Percentiles rank a stretch among this genome's conserved stretches.
These are phyloP conservation scores for Struthio camelus DNA, from an alignment of 2,113 vertebrate genomes.

Conservation along the genomic window DNA sequence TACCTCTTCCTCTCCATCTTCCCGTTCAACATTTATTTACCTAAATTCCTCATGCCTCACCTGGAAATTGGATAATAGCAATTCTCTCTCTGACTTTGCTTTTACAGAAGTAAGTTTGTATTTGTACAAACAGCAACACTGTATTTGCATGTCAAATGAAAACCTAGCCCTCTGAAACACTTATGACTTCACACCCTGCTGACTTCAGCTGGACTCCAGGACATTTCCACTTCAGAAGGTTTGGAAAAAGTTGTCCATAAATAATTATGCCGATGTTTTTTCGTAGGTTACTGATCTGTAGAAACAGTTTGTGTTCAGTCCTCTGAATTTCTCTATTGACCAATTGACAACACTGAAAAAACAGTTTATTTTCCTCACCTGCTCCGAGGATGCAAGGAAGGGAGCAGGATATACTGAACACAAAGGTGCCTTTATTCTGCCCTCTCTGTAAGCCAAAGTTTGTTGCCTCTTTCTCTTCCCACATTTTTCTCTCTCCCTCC, in stretches of 20 bases:
- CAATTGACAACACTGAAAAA: not conserved
- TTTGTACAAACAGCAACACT: not conserved
- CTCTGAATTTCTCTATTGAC: not conserved
- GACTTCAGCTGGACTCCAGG: not conserved
- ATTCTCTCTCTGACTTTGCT: not conserved
- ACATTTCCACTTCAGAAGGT: not conserved
- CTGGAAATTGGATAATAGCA: accelerated
- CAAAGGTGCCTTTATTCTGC: not conserved
- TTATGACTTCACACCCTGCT: not conserved
- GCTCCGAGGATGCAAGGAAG: not conserved
- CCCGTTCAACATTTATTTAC: not conserved
- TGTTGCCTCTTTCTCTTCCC: not conserved
- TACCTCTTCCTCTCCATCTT: not conserved
- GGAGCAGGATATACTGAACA: not conserved
- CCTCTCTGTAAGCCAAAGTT: not conserved
- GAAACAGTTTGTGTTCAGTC: not conserved
- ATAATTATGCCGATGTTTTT: not conserved
- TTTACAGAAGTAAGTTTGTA: not conserved
- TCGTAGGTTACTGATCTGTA: not conserved
- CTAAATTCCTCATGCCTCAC: not conserved
- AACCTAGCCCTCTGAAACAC: not conserved
- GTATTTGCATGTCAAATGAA: not conserved
- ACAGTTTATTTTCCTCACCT: not conserved
- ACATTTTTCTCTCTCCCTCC: not conserved
- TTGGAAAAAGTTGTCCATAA: not conserved